These are phyloP conservation scores for Epirrhoe alternata DNA, from an alignment of 2,888 invertebrate species.

Conservation along the genomic window DNA sequence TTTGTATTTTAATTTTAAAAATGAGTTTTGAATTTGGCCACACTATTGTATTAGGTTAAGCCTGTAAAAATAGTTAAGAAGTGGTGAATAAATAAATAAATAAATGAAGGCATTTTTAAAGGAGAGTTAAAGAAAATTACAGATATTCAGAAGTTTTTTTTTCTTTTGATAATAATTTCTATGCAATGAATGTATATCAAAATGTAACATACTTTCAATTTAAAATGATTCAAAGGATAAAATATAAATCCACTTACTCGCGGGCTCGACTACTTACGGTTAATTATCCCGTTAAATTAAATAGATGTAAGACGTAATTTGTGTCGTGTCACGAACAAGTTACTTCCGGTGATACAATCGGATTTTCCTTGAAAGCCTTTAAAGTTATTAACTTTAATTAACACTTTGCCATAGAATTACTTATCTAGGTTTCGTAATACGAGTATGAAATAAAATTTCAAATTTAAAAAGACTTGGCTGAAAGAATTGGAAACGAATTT, in stretches of 20 bases:
- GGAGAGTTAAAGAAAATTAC: no score
- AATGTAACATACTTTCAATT: no score
- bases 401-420: conserved; percentile 5
- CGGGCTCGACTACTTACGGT: conserved; percentile 35
- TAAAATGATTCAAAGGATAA: background rate
- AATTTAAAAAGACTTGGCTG: background rate
- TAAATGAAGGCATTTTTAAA: no score
- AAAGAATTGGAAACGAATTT: background rate
- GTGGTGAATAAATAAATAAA: no score
- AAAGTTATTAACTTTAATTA: conserved; percentile 4
- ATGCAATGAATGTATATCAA: no score
- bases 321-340: conserved; percentile 20
- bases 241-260: conserved; percentile 23
- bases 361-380: conserved; percentile 20
- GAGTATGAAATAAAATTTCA: background rate
- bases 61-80: no score
- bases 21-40: no score
- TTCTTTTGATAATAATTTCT: no score
- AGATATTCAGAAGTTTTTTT: no score
- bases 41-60: no score
- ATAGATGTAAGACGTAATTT: conserved; percentile 17
- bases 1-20: no score
- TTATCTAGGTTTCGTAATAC: background rate
- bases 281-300: conserved; percentile 21
- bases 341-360: conserved; percentile 30